A percentile compares a stretch with the other conserved stretches of the same genome.
Evolutionary conservation across 35 echinoderm and acorn worm species (phyloP).

Genomic region (Diadema setosum): DNA sequence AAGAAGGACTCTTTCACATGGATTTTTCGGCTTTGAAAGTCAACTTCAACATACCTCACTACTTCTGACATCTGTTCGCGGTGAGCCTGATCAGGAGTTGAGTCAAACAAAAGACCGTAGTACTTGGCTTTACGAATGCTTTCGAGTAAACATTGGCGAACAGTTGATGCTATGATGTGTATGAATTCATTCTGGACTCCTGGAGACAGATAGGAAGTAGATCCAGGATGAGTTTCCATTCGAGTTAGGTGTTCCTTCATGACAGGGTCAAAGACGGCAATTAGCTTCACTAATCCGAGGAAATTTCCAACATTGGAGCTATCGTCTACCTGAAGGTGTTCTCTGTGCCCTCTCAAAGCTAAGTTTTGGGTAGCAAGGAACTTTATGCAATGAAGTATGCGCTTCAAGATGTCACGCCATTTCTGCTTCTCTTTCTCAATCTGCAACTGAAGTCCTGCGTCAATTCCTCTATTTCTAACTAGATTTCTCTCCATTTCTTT

Average conservation of each 20-base stretch:
- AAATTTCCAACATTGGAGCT: neutral
- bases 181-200: conserved; percentile 23
- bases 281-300: neutral
- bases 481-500: neutral
- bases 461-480: neutral
- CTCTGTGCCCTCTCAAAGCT: neutral
- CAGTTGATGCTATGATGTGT: neutral
- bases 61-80: conserved; percentile 17
- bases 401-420: neutral
- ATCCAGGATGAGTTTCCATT: neutral
- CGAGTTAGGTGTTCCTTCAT: neutral
- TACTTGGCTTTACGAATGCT: conserved; percentile 1
- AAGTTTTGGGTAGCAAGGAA: neutral
- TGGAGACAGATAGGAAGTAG: neutral
- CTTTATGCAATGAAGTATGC: neutral
- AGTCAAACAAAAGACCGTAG: neutral
- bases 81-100: conserved; percentile 1
- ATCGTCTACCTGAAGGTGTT: neutral
- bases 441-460: neutral
- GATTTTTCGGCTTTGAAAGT: neutral
- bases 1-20: neutral
- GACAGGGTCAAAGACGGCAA: neutral
- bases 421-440: neutral
- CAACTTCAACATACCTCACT: neutral
- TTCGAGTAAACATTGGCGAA: neutral